Conservation (phyloP, 1,140 invertebrate species). For the Microplitis demolitor region DNA sequence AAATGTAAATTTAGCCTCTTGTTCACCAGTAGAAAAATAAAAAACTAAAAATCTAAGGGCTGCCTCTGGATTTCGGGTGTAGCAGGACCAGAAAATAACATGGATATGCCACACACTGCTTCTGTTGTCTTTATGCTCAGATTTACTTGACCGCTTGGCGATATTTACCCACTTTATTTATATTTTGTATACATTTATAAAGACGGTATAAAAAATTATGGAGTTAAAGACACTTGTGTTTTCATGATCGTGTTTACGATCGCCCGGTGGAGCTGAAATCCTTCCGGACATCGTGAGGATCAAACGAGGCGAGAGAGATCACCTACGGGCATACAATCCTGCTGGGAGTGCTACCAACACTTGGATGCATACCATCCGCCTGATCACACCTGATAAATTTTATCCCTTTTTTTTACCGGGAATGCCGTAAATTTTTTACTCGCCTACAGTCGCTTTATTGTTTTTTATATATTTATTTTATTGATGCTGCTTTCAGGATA, state of each 20-base stretch:
- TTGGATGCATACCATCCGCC: neutral
- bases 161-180: no score
- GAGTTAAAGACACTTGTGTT: slow-evolving; percentile 21
- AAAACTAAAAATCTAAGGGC: no score
- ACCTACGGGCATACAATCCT: slow-evolving; percentile 8
- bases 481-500: no score
- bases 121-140: no score
- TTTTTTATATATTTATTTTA: neutral
- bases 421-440: neutral
- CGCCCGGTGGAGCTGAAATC: neutral
- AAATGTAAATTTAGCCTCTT: neutral
- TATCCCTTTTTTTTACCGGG: neutral
- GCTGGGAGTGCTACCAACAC: neutral
- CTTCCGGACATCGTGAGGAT: slow-evolving; percentile 12
- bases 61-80: no score
- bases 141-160: no score
- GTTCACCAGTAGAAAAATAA: no score
- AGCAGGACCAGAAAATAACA: no score
- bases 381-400: slow-evolving; percentile 3
- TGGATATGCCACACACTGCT: no score
- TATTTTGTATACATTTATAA: no score
- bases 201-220: no score
- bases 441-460: neutral
- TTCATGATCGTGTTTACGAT: neutral
- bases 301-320: neutral